These are phyloP conservation scores for Dendrolimus punctatus DNA, from an alignment of 1,140 invertebrate species.

Conservation along the genomic window DNA sequence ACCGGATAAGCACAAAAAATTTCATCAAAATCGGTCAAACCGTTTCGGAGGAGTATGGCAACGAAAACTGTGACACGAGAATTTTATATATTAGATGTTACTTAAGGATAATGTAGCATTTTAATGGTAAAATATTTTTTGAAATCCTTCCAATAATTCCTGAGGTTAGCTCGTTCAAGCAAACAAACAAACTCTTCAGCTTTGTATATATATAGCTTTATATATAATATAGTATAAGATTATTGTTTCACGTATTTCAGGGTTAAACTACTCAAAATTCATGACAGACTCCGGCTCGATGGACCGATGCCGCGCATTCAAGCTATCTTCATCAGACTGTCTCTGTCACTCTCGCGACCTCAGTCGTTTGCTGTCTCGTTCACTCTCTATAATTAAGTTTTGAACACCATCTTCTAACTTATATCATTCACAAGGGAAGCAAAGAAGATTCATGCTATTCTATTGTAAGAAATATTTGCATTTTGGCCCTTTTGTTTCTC, in stretches of 20 bases:
- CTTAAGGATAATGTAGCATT: not conserved
- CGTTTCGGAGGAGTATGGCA: no score
- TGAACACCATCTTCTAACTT: conserved; percentile 15
- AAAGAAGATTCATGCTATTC: not conserved
- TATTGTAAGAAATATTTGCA: no score
- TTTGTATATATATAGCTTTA: no score
- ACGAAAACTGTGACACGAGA: no score
- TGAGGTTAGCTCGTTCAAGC: no score
- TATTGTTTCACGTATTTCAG: conserved; percentile 23
- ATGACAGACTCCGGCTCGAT: conserved; percentile 17
- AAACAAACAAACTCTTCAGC: no score
- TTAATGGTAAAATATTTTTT: no score
- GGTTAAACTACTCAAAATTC: conserved; percentile 23
- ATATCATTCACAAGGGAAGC: conserved; percentile 6
- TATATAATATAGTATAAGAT: no score
- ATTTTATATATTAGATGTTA: no score
- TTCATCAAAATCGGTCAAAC: no score
- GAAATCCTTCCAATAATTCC: no score
- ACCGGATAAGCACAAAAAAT: no score
- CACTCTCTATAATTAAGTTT: conserved; percentile 25
- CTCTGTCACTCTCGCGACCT: conserved; percentile 51
- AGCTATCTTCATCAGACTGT: conserved; percentile 38
- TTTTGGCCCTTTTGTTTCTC: not conserved
- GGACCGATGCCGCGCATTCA: conserved; percentile 12
- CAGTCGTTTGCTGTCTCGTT: conserved; percentile 43